A percentile compares a stretch with the other conserved stretches of the same genome.
phyloP scores from a whole-genome alignment of 2,113 vertebrate genomes.

The Ailurus styani region DNA sequence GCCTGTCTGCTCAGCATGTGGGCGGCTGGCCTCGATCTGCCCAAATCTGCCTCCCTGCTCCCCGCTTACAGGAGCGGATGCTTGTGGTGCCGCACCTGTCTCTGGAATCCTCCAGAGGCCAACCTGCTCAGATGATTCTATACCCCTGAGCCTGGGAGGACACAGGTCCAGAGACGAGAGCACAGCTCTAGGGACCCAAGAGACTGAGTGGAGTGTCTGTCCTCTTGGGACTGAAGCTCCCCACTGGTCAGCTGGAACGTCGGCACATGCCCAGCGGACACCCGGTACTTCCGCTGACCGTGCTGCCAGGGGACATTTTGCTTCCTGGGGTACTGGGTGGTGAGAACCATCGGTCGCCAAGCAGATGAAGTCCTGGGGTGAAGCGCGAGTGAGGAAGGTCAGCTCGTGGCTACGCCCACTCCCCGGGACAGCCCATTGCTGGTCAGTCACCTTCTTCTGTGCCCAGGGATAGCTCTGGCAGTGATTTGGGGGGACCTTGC shows the following conservation, averaged over 20 bases:
- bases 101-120: neutral
- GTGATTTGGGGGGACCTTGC: neutral
- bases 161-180: neutral
- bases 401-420: neutral
- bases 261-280: neutral
- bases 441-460: no score
- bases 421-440: rapidly evolving
- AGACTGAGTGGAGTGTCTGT: no score
- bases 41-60: neutral
- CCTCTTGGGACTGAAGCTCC: neutral
- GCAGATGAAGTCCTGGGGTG: neutral
- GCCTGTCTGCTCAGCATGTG: neutral
- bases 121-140: neutral
- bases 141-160: neutral
- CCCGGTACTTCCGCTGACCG: neutral
- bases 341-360: neutral
- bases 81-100: neutral
- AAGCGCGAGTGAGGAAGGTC: neutral
- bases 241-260: neutral
- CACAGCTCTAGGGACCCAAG: neutral
- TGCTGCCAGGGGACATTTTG: neutral
- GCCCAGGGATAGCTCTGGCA: neutral
- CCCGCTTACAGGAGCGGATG: neutral
- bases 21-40: neutral
- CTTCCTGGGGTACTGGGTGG: neutral